A percentile compares a stretch with the other conserved stretches of the same genome.
Conservation (phyloP, 2,113 vertebrate genomes). For the Vidua chalybeata region DNA sequence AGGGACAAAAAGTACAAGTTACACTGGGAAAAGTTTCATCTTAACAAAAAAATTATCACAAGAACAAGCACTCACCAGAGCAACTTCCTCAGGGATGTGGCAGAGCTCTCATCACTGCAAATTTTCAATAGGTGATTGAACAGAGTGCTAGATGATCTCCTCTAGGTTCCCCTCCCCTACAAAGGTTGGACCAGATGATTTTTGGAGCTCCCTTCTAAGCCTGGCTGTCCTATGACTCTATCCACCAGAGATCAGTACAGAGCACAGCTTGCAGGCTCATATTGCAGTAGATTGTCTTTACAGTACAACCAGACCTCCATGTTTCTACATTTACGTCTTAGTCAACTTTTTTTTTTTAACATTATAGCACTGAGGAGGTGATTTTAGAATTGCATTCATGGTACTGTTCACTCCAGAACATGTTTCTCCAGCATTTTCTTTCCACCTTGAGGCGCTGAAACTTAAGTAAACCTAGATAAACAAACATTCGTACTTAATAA, state of each 20-base stretch:
- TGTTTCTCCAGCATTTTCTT: not conserved
- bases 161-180: not conserved
- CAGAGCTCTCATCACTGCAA: not conserved
- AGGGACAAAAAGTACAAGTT: not conserved
- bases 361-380: not conserved
- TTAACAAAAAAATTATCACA: not conserved
- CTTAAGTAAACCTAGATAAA: not conserved
- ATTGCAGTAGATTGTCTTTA: not conserved
- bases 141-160: not conserved
- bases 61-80: not conserved
- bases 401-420: not conserved
- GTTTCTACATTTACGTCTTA: not conserved
- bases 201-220: not conserved
- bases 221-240: not conserved
- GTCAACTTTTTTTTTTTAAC: not conserved
- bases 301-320: not conserved
- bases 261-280: not conserved
- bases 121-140: not conserved
- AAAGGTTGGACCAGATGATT: not conserved
- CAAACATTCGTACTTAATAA: not conserved
- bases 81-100: not conserved
- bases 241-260: not conserved
- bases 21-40: not conserved
- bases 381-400: not conserved
- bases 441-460: not conserved